Percentiles rank a stretch among this genome's conserved stretches.
phyloP scores from a whole-genome alignment of 2,888 invertebrate species.

The Norana najaformis region DNA sequence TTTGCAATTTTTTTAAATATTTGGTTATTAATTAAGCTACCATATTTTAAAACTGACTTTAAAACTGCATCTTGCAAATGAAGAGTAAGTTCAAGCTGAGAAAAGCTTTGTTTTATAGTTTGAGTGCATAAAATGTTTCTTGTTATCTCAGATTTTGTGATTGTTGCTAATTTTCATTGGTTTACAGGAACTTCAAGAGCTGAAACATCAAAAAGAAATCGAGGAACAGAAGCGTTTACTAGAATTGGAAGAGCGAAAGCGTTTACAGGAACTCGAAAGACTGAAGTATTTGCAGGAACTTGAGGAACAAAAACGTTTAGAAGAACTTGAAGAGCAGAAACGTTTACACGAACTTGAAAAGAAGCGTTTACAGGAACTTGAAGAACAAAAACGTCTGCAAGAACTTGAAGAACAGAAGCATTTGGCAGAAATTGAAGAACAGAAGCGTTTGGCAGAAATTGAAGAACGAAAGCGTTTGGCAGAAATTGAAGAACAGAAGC shows the following conservation, averaged over 20 bases:
- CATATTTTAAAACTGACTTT: not conserved
- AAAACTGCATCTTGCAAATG: too few relatives aligned
- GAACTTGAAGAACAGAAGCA: slow-evolving; percentile 10
- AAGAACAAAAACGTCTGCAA: not conserved
- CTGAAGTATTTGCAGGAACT: slow-evolving; percentile 4
- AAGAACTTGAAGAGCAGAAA: not conserved
- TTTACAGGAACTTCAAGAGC: not conserved
- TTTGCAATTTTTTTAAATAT: not conserved
- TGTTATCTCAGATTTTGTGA: not conserved
- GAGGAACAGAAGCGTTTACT: not conserved
- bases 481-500: slow-evolving; percentile 21
- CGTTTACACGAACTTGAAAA: not conserved
- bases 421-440: not conserved
- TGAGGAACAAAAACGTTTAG: not conserved
- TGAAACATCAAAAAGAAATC: not conserved
- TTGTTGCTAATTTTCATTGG: not conserved
- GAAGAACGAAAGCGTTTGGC: not conserved
- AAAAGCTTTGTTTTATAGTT: not conserved
- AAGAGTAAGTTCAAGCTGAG: not conserved
- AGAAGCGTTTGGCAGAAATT: not conserved
- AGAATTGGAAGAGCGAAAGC: not conserved
- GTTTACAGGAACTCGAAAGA: not conserved
- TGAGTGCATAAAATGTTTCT: not conserved
- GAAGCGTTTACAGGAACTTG: slow-evolving; percentile 14
- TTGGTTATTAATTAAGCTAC: not conserved